phyloP scores from a whole-genome alignment of 2,797 vertebrate genomes.

The Euphonia xanthogaster region DNA sequence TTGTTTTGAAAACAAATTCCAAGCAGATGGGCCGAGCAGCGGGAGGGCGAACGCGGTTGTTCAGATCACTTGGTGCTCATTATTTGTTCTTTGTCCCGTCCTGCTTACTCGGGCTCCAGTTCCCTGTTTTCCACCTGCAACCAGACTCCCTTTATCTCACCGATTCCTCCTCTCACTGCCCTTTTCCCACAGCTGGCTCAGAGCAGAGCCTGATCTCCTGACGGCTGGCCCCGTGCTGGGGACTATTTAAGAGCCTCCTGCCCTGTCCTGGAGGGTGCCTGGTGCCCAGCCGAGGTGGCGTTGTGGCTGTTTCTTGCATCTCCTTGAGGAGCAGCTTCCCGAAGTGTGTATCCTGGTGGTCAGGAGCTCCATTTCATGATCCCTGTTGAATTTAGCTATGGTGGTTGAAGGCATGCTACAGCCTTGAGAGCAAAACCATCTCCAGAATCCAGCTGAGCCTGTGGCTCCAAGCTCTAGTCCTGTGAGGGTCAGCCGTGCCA shows the following conservation, averaged over 20 bases:
- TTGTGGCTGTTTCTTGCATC: rapidly evolving
- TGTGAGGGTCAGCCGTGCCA: not conserved
- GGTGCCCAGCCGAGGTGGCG: not conserved
- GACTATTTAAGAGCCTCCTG: not conserved
- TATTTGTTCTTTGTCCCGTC: not conserved
- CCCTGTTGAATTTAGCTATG: not conserved
- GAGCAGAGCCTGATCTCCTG: not conserved
- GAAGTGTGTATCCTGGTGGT: rapidly evolving
- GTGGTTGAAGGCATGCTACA: not conserved
- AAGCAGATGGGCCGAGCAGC: constrained; percentile 49
- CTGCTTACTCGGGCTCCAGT: not conserved
- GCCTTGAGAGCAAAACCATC: not conserved
- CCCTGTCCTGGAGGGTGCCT: not conserved
- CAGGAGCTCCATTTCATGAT: not conserved
- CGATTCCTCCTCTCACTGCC: not conserved
- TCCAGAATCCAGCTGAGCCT: not conserved
- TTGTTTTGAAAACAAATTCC: constrained; percentile 24
- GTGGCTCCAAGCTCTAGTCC: not conserved
- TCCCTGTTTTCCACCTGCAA: constrained; percentile 17
- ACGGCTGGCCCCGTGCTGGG: not conserved
- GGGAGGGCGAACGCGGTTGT: not conserved
- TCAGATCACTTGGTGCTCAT: not conserved
- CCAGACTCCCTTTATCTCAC: not conserved
- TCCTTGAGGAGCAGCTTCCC: not conserved
- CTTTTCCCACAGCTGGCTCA: not conserved